phyloP scores from a whole-genome alignment of 2,888 invertebrate species.

The Lathronympha strigana region DNA sequence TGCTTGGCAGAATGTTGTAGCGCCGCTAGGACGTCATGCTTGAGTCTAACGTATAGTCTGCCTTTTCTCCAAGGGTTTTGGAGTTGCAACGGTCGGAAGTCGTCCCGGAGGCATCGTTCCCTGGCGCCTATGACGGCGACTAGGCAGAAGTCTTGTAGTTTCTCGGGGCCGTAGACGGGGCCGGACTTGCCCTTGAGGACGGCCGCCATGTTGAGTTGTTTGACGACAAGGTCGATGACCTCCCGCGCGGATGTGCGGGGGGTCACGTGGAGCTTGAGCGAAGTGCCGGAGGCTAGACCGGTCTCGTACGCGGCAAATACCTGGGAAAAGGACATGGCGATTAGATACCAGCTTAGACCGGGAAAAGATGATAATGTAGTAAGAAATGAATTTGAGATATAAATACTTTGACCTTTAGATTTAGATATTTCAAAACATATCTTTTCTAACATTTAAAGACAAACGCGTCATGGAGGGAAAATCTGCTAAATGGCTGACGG shows the following conservation, averaged over 20 bases:
- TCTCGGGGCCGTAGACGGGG: constrained; percentile 93
- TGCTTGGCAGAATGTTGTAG: constrained; percentile 94
- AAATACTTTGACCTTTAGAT: no score
- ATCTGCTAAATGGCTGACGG: no score
- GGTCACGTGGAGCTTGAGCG: constrained; percentile 96
- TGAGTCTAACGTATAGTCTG: constrained; percentile 95
- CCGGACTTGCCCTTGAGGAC: constrained; percentile 92
- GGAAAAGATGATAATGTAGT: no score
- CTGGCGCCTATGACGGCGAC: constrained; percentile 98
- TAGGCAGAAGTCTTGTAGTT: constrained; percentile 94
- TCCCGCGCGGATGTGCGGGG: constrained; percentile 96
- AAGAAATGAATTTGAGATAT: background rate
- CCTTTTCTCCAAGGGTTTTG: constrained; percentile 99
- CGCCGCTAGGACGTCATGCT: constrained; percentile 94
- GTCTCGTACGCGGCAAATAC: constrained; percentile 98
- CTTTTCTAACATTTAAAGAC: no score
- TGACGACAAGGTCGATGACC: constrained; percentile 97
- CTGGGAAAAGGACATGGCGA: constrained; percentile 68
- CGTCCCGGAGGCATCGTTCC: constrained; percentile 96
- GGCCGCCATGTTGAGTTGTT: constrained; percentile 97
- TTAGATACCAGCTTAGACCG: background rate
- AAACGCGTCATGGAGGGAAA: no score
- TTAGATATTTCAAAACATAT: no score
- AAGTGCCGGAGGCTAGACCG: constrained; percentile 96
- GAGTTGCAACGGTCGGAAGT: constrained; percentile 95